These are phyloP conservation scores for Psephotus haematonotus DNA, from an alignment of 2,113 vertebrate genomes.

Conservation along the genomic window DNA sequence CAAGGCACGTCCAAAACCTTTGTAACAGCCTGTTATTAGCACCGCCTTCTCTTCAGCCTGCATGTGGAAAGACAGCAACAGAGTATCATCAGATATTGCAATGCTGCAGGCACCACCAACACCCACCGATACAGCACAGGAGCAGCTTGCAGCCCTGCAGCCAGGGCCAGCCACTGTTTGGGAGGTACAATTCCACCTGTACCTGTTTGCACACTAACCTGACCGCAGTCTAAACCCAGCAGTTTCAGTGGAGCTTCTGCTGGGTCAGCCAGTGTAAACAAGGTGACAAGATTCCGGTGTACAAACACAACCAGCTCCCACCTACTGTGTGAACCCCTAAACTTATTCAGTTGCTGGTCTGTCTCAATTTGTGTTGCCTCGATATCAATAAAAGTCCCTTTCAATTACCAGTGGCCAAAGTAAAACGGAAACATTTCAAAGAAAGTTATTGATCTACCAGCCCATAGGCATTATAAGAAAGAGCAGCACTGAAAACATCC, in stretches of 20 bases:
- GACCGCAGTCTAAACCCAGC: not conserved
- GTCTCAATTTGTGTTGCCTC: not conserved
- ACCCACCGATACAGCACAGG: not conserved
- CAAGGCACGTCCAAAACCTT: conserved; percentile 83
- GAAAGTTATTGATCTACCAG: not conserved
- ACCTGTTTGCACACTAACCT: not conserved
- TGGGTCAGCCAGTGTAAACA: rapidly evolving
- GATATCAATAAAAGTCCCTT: not conserved
- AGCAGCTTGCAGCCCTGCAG: not conserved
- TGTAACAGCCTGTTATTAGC: conserved; percentile 87
- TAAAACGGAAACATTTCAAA: not conserved
- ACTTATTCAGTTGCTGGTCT: not conserved
- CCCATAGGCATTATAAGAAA: not conserved
- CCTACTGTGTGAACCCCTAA: not conserved
- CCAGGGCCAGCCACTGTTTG: not conserved
- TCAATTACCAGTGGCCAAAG: not conserved
- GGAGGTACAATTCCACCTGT: not conserved
- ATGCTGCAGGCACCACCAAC: not conserved
- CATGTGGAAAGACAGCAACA: not conserved
- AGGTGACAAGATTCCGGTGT: not conserved
- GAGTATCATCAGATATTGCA: not conserved
- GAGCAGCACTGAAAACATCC: not conserved
- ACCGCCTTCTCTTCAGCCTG: conserved; percentile 82
- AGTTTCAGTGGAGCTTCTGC: not conserved
- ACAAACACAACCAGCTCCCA: not conserved